These are phyloP conservation scores for Saguinus imperator DNA, from an alignment of 2,113 vertebrate species.

Conservation along the genomic window DNA sequence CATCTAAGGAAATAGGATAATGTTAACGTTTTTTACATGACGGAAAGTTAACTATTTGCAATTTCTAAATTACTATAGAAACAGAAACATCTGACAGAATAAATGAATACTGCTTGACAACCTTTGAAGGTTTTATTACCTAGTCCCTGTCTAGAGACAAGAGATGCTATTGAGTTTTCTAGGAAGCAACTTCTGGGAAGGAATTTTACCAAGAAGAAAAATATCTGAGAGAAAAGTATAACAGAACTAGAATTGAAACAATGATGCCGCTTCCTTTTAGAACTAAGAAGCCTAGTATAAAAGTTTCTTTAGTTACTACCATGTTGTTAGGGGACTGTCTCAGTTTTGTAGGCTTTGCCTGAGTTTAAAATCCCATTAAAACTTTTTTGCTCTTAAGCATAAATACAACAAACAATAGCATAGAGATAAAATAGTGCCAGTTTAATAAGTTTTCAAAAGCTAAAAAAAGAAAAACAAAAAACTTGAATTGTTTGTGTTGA, in stretches of 20 bases:
- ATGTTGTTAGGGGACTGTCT: background rate
- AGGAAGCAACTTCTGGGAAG: background rate
- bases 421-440: background rate
- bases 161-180: background rate
- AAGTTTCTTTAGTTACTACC: background rate
- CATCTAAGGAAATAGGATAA: background rate
- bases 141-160: background rate
- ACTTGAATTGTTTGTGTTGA: background rate
- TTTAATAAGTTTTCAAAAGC: background rate
- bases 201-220: conserved; percentile 1
- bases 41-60: background rate
- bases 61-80: background rate
- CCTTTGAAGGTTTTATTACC: background rate
- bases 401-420: background rate
- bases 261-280: background rate
- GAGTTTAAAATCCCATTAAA: background rate
- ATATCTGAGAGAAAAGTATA: background rate
- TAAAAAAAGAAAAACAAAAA: background rate
- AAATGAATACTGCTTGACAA: background rate
- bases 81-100: background rate
- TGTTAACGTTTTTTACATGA: background rate
- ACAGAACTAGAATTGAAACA: background rate
- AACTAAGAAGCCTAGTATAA: background rate
- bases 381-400: background rate
- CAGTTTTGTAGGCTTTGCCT: background rate